Base-by-base conservation (phyloP, 2,888 invertebrate genomes). In the Eupithecia exiguata region DNA sequence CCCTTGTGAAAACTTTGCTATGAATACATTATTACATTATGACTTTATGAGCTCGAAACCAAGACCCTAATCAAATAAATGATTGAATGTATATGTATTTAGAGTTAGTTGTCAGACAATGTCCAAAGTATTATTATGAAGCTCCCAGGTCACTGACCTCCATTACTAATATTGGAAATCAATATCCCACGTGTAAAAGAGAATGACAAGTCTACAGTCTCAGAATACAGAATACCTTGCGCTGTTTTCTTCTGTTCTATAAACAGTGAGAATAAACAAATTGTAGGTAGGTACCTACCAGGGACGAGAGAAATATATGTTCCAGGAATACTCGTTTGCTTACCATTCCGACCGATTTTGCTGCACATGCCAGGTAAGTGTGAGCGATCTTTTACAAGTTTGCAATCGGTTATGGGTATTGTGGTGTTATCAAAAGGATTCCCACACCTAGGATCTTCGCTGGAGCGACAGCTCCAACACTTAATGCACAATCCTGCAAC, bases 401-500 rank as follows among this genome's bases (percentile, higher is more conserved):
- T 95, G 82, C 97, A 98, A 86, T 98, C 98, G 0, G 96, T 97
- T 69, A 98, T 98, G 0, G 97, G 97, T 74, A 98, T 96, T 0
- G 98, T 97, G 43, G 96, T 96, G 86, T 98, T 98, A 88, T 98
- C 98, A 84, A 98, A 98, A 0, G 98, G 98, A 93, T 98, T 98
- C 0, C 97, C 96, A 87, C 98, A 98, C 92, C 98, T 97, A 0
- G 98, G 97, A 91, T 98, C 98, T 72, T 96, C 96, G 84, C 97
- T 97, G 0, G 98, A 98, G 78, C 98, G 96, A 85, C 98, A 98
- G 70, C 96, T 97, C 98, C 98, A 98, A 86, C 98, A 98, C 94
- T 98, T 98, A 68, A 97, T 97, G 74, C 96, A 94, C 68, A 92
- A 88, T 79, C 95, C 97, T 97, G 86, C 74, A 92, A 92, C 74